Evolutionary conservation across 1,140 invertebrate genomes (phyloP).

Genomic region (Drosophila serrata): DNA sequence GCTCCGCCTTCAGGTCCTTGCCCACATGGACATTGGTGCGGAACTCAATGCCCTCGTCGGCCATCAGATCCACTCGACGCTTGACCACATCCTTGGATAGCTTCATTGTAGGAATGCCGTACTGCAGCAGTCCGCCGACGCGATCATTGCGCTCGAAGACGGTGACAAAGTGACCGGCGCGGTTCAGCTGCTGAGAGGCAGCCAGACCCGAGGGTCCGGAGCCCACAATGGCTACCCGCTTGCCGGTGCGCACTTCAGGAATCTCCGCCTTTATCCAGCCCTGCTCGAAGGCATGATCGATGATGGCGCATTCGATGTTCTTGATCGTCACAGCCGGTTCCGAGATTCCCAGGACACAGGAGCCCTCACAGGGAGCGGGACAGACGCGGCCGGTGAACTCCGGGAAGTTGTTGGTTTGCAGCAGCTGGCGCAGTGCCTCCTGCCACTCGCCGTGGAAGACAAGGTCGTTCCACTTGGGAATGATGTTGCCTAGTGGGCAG

Average conservation of each 20-base stretch:
- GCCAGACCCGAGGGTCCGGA: constrained; percentile 98
- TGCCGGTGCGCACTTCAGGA: constrained; percentile 90
- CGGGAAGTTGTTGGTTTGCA: constrained; percentile 99
- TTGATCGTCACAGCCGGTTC: constrained; percentile 99
- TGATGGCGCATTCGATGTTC: constrained; percentile 99
- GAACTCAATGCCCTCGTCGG: constrained; percentile 96
- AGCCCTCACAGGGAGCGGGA: constrained; percentile 99
- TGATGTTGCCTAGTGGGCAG: constrained; percentile 99
- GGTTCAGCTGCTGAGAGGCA: constrained; percentile 98
- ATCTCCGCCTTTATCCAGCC: constrained; percentile 96
- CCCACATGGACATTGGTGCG: constrained; percentile 96
- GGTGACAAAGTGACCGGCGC: constrained; percentile 95
- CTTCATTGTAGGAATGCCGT: constrained; percentile 99
- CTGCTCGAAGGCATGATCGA: constrained; percentile 98
- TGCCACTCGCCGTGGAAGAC: constrained; percentile 98
- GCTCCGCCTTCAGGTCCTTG: constrained; percentile 93
- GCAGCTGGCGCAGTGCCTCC: constrained; percentile 96
- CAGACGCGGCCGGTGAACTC: constrained; percentile 99
- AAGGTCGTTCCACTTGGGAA: constrained; percentile 99
- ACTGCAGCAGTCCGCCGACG: constrained; percentile 97
- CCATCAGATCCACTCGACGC: constrained; percentile 94
- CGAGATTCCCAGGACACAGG: constrained; percentile 98
- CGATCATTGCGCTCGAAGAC: constrained; percentile 99
- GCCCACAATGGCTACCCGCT: constrained; percentile 96
- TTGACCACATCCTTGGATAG: constrained; percentile 97